Evolutionary conservation across 2,888 invertebrate genomes (phyloP), one percentile per base, ranked within the genome.

Genomic region (Drosophila rellima): DNA sequence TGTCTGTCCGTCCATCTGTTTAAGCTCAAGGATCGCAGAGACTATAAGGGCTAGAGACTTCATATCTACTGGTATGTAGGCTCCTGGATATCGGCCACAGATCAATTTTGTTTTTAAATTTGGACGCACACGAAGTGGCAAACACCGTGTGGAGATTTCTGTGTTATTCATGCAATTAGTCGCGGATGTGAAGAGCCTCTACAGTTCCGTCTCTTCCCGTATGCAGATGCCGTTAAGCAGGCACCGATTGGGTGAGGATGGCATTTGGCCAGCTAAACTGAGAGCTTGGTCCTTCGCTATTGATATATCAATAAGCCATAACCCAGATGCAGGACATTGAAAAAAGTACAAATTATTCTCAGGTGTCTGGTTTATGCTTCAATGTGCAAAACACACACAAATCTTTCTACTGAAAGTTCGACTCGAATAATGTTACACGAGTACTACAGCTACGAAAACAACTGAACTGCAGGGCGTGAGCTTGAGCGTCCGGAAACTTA

Each of bases 131-230:
- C n/a, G 29, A 13, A 23, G 40, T 31, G 26, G 20, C 59, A 59
- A 35, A 55, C 17, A 11, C 17, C 50, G 56, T 56, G 54, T 57
- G 42, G 26, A n/a, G 52, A 7, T 23, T 17, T 17, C 62, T 81
- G 64, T 60, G 74, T 81, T 69, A 82, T 79, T 79, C 56, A 82
- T 85, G 73, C 68, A 81, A 82, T 70, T 85, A 80, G 73, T 63
- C 48, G 35, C 50, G 60, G 40, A 51, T 66, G 45, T 51, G 50
- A 17, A 52, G 40, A 57, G 64, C 57, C 56, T 56, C 10, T 20
- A 15, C 18, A 29, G 17, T 23, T n/a, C 15, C 26, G 13, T 3
- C n/a, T 11, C 26, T 10, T n/a, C 7, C 56, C 61, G 40, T 39
- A 64, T 57, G 45, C 37, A 47, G 48, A 45, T 33, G 35, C 35